These are phyloP conservation scores for Goniozus legneri DNA, from an alignment of 1,140 invertebrate species.

Conservation along the genomic window DNA sequence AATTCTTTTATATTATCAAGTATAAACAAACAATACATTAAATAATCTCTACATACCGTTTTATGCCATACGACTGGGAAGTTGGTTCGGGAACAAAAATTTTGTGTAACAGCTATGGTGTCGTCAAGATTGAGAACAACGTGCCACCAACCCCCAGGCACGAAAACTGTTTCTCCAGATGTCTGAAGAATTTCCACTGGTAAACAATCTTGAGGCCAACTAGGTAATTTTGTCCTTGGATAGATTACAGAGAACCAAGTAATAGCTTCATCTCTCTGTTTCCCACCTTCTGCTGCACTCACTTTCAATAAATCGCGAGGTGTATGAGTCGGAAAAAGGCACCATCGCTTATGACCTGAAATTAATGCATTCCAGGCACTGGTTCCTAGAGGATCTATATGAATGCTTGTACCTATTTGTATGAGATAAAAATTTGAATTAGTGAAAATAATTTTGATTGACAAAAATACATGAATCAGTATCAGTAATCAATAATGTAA, in stretches of 20 bases:
- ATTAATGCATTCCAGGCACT: constrained; percentile 99
- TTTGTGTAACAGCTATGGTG: constrained; percentile 97
- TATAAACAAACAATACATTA: neutral
- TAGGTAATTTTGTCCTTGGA: constrained; percentile 83
- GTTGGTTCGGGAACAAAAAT: constrained; percentile 94
- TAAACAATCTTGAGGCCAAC: constrained; percentile 89
- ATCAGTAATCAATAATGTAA: no score
- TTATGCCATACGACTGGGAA: constrained; percentile 98
- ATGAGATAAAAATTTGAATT: no score
- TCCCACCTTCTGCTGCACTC: constrained; percentile 81
- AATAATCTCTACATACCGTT: constrained; percentile 62
- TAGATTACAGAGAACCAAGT: constrained; percentile 98
- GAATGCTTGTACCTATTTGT: constrained; percentile 87
- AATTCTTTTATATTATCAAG: constrained; percentile 3
- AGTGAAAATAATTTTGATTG: no score
- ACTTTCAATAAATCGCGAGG: constrained; percentile 95
- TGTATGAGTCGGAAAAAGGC: constrained; percentile 94
- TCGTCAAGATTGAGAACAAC: constrained; percentile 95
- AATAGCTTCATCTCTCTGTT: constrained; percentile 95
- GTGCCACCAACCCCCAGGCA: constrained; percentile 98
- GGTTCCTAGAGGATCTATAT: constrained; percentile 98
- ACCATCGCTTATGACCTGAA: constrained; percentile 97
- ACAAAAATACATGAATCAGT: no score
- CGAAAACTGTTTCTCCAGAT: constrained; percentile 97
- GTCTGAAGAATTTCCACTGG: constrained; percentile 95